Evolutionary conservation across 1,140 invertebrate genomes (phyloP), one percentile per base, ranked within the genome.

Genomic region (Leucophenga varia): DNA sequence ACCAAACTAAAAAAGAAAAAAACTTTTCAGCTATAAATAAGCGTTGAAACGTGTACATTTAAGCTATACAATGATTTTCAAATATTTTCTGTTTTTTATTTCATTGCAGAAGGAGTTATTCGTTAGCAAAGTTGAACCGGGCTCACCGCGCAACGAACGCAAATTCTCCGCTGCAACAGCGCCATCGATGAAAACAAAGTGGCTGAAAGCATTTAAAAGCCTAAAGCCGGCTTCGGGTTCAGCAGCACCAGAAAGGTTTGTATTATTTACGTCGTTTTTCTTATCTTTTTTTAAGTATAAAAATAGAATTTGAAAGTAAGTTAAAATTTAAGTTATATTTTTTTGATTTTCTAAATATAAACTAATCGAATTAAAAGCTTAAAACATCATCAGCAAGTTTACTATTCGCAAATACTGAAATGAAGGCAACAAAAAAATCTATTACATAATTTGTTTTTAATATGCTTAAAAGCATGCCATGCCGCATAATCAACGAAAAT

Each of bases 121-220:
- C 68, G 85, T 84, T 55, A 85, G 82, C 42, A 89, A 86, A 78
- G 82, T 83, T 78, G 84, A 87, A 55, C 81, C 75, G 54, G 80
- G 72, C 59, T 86, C 79, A 76, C 80, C 79, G 80, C 80, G 77
- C 75, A 73, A 82, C 60, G 90, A 91, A 76, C 82, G 91, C 34
- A 94, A 94, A 81, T 83, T 93, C 77, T 92, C 90, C 2, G 86
- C 88, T 32, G 84, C 88, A 34, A 93, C 87, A 44, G 87, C 88
- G 43, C 90, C 71, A 65, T 90, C 89, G 64, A 96, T 96, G 84
- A 96, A 96, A 80, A 93, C 89, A 71, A 96, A 97, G 83, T 97
- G 95, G 95, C 80, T 97, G 63, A 97, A 97, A 78, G 95, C 95
- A 54, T 94, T 97, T 80, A 91, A 93, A 78, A 95, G 89, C 73